phyloP scores from a whole-genome alignment of 1,140 invertebrate genomes.

The Periplaneta americana region DNA sequence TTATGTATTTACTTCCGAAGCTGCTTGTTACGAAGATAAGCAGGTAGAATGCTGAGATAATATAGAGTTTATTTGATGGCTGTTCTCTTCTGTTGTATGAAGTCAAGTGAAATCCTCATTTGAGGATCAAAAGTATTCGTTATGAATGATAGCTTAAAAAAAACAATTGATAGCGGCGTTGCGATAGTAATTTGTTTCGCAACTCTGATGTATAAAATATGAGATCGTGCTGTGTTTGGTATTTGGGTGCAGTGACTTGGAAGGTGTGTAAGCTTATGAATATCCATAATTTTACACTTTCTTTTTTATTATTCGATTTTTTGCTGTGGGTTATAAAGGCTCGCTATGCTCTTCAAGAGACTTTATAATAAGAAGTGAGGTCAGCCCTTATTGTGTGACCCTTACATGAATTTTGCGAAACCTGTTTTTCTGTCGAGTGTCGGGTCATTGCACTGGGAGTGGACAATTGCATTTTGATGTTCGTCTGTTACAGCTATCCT shows the following conservation, averaged over 20 bases:
- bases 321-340: background rate
- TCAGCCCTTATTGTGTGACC: background rate
- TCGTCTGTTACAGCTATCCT: too few relatives aligned
- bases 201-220: background rate
- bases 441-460: background rate
- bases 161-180: background rate
- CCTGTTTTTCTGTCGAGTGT: background rate
- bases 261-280: background rate
- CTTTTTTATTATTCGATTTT: too few relatives aligned
- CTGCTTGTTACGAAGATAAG: too few relatives aligned
- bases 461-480: background rate
- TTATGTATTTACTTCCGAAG: too few relatives aligned
- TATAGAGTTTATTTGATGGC: too few relatives aligned
- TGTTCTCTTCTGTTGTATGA: too few relatives aligned
- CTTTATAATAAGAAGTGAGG: background rate
- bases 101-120: too few relatives aligned
- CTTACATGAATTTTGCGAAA: background rate
- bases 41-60: too few relatives aligned
- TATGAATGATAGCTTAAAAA: background rate
- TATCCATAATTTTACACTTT: background rate
- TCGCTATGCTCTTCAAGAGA: background rate
- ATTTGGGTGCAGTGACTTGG: background rate
- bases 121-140: background rate
- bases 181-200: background rate
- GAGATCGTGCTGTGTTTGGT: background rate